These are phyloP conservation scores for Taphrorychus bicolor DNA, from an alignment of 2,888 invertebrate species.

Conservation along the genomic window DNA sequence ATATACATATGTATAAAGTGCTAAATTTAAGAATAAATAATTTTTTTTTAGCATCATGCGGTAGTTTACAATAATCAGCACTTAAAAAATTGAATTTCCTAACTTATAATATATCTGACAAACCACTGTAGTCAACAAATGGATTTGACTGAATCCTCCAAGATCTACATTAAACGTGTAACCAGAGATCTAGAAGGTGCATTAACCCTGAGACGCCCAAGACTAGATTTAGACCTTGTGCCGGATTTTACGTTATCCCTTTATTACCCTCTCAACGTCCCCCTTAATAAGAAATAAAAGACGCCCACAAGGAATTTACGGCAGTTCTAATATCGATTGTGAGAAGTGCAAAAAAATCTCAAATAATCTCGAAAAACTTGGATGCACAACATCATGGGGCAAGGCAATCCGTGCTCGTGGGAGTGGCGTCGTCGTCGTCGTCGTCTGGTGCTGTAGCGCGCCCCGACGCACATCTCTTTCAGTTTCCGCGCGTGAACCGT, in stretches of 20 bases:
- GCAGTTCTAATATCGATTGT: background rate
- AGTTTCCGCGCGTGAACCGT: slow-evolving; percentile 33
- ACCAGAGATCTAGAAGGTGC: too few species aligned
- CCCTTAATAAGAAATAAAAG: background rate
- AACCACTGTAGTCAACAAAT: too few species aligned
- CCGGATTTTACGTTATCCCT: background rate
- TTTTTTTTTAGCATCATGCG: too few species aligned
- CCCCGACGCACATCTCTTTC: slow-evolving; percentile 36
- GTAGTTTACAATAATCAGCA: too few species aligned
- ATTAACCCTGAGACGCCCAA: too few species aligned
- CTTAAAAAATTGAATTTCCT: too few species aligned
- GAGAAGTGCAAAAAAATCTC: background rate
- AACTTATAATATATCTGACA: too few species aligned
- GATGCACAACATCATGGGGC: slow-evolving; percentile 29
- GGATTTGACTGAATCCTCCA: too few species aligned
- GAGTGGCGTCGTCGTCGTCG: slow-evolving; percentile 36
- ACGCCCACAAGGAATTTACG: background rate
- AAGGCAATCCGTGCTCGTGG: slow-evolving; percentile 34
- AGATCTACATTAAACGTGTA: too few species aligned
- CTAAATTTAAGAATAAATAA: too few species aligned
- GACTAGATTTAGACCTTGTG: too few species aligned
- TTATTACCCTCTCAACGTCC: background rate
- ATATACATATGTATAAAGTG: too few species aligned
- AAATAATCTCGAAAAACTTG: slow-evolving; percentile 1
- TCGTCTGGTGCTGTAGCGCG: slow-evolving; percentile 24